Conservation (phyloP, 2,797 vertebrate species). For the Pipistrellus pygmaeus region DNA sequence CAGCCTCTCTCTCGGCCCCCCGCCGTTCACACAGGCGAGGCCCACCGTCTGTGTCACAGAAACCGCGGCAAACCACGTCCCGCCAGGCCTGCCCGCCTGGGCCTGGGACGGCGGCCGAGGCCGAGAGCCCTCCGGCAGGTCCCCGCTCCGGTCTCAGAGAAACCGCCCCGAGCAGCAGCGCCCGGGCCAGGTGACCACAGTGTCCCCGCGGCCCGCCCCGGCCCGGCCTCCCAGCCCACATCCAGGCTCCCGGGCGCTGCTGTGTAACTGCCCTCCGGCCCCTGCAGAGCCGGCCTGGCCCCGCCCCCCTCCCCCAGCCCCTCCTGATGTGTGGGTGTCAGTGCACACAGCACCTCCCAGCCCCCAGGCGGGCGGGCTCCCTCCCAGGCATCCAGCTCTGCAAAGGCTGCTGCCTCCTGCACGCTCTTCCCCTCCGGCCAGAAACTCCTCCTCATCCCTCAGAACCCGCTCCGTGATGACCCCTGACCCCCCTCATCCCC, state of each 20-base stretch:
- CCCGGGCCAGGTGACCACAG: background rate
- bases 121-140: no score
- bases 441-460: background rate
- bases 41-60: background rate
- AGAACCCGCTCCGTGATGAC: background rate
- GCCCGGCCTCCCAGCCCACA: background rate
- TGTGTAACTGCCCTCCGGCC: fast-evolving
- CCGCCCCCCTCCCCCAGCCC: background rate
- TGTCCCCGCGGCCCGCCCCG: fast-evolving
- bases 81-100: no score
- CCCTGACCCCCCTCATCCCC: background rate
- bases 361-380: no score
- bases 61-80: background rate
- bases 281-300: background rate
- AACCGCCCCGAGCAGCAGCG: fast-evolving
- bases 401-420: background rate
- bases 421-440: background rate
- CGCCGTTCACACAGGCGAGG: background rate
- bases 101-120: no score
- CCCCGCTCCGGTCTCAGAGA: no score
- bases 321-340: background rate
- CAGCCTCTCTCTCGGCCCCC: background rate
- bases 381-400: background rate
- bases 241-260: background rate
- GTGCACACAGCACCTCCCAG: background rate